Percentiles rank a stretch among this genome's conserved stretches.
These are phyloP conservation scores for Odontothrips loti DNA, from an alignment of 2,888 invertebrate species.

Conservation along the genomic window DNA sequence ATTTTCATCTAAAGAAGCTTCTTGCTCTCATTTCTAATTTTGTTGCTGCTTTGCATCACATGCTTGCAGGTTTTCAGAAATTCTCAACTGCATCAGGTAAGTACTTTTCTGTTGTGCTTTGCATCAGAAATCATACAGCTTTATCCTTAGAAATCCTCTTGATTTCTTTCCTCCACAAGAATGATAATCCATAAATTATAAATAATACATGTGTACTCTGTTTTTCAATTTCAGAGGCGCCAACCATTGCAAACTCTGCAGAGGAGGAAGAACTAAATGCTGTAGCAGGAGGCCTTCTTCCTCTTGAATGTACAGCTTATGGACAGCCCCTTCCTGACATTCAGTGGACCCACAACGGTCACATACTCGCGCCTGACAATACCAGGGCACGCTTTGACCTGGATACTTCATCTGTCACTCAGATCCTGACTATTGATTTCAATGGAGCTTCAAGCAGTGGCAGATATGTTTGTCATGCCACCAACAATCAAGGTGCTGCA, in stretches of 20 bases:
- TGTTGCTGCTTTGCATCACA: constrained; percentile 20
- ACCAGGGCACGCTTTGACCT: constrained; percentile 32
- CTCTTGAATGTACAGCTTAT: constrained; percentile 44
- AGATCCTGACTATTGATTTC: constrained; percentile 28
- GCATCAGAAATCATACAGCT: constrained; percentile 4
- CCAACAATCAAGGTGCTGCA: constrained; percentile 56
- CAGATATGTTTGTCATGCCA: constrained; percentile 56
- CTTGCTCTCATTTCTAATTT: constrained; percentile 2
- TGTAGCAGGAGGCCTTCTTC: constrained; percentile 39
- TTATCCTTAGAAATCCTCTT: background rate
- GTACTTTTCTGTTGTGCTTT: background rate
- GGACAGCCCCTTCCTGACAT: constrained; percentile 48
- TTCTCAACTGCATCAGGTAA: constrained; percentile 17
- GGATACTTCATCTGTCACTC: constrained; percentile 28
- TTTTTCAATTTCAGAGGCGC: constrained; percentile 38
- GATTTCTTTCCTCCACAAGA: background rate
- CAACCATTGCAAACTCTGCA: constrained; percentile 41
- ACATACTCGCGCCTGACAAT: constrained; percentile 12
- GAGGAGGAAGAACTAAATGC: constrained; percentile 45
- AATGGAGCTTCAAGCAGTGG: constrained; percentile 47
- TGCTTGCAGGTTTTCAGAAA: constrained; percentile 5
- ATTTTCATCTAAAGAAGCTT: background rate
- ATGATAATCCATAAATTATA: too few relatives aligned
- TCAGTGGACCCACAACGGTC: constrained; percentile 47
- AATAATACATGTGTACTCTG: too few relatives aligned